Evolutionary conservation across 2,113 vertebrate species (phyloP).

Genomic region (Tapirus terrestris): DNA sequence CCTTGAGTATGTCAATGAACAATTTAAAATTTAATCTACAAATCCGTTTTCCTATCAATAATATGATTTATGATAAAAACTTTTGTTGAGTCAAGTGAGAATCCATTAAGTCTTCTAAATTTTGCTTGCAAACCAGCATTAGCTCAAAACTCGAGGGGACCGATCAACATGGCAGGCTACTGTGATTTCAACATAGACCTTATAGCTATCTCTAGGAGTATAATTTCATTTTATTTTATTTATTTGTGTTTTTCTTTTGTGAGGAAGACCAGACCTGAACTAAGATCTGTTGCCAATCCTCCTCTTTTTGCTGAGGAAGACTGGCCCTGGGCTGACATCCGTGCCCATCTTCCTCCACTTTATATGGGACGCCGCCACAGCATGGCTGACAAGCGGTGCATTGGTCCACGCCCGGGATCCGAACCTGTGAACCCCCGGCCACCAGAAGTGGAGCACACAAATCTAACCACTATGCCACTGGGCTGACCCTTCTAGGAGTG

Average conservation of each 20-base stretch:
- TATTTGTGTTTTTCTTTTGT: too few species aligned
- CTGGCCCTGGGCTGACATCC: too few species aligned
- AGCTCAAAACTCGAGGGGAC: background rate
- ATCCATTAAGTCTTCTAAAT: background rate
- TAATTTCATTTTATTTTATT: background rate
- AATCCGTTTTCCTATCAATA: background rate
- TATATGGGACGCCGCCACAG: too few species aligned
- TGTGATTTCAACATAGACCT: background rate
- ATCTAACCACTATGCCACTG: too few species aligned
- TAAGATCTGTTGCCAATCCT: too few species aligned
- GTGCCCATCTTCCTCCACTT: too few species aligned
- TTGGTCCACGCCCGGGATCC: too few species aligned
- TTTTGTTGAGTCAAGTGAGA: background rate
- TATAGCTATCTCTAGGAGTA: background rate
- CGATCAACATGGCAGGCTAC: background rate
- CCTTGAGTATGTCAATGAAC: background rate
- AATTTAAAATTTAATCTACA: slow-evolving; percentile 5
- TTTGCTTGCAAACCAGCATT: background rate
- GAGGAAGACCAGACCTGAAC: too few species aligned
- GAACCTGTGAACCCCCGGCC: too few species aligned
- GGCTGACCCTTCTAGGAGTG: background rate
- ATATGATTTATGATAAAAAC: background rate
- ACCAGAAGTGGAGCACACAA: too few species aligned
- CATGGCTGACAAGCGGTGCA: too few species aligned
- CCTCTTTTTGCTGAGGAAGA: too few species aligned